Conservation (phyloP, 2,797 vertebrate genomes). For the Anguilla marmorata region DNA sequence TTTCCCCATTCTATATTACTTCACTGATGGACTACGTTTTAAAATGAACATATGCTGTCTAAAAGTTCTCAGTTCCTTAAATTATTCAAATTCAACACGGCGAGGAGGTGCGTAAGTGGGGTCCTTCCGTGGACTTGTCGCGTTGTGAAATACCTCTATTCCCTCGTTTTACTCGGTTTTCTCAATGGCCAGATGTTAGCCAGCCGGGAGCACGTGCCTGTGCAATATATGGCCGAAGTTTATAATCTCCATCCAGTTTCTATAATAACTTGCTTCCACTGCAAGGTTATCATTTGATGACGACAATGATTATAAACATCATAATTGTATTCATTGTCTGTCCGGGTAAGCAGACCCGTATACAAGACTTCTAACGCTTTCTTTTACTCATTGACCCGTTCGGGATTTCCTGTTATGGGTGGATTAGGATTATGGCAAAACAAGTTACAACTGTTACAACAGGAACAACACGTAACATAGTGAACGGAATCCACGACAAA, state of each 20-base stretch:
- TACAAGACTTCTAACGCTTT: background rate
- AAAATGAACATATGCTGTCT: background rate
- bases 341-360: background rate
- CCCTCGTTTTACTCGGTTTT: background rate
- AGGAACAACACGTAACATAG: background rate
- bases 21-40: background rate
- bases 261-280: background rate
- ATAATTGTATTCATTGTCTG: background rate
- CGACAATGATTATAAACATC: background rate
- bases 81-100: background rate
- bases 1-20: background rate
- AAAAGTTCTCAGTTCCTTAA: background rate
- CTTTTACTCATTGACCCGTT: background rate
- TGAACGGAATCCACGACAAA: background rate
- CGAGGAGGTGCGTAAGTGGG: conserved; percentile 35
- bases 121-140: conserved; percentile 45
- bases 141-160: conserved; percentile 43
- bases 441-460: background rate
- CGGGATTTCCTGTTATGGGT: background rate
- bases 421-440: background rate
- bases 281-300: background rate
- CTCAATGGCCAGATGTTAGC: conserved; percentile 10
- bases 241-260: background rate
- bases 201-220: conserved; percentile 32
- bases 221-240: background rate